Conservation (phyloP, 2,797 vertebrate genomes). For the Protonibea diacanthus region DNA sequence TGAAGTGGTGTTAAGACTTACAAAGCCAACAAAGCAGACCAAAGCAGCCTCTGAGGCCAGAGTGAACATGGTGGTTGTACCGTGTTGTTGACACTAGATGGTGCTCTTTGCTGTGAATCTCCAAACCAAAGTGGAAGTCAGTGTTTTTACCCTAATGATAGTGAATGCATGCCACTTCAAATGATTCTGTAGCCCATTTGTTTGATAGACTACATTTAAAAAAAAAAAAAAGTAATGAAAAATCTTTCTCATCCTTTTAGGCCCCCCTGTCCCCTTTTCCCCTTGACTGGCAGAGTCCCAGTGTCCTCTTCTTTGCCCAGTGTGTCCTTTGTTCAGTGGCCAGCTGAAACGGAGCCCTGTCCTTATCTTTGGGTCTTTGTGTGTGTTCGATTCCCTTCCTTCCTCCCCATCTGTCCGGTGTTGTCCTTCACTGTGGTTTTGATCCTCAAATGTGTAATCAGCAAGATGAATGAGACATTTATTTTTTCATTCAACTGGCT, state of each 20-base stretch:
- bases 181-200: neutral
- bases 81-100: constrained; percentile 63
- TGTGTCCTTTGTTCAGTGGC: constrained; percentile 45
- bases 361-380: constrained; percentile 48
- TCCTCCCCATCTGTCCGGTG: constrained; percentile 38
- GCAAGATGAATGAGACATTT: constrained; percentile 31
- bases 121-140: neutral
- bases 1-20: neutral
- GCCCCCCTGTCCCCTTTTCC: neutral
- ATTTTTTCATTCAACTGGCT: constrained; percentile 1
- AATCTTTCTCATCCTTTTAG: neutral
- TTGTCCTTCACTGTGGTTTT: constrained; percentile 27
- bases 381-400: constrained; percentile 39
- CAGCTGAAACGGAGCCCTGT: constrained; percentile 49
- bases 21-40: constrained; percentile 2
- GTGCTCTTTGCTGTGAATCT: constrained; percentile 55
- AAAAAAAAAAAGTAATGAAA: neutral
- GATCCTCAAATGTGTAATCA: constrained; percentile 23
- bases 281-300: constrained; percentile 23
- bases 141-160: neutral
- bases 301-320: constrained; percentile 25
- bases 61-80: constrained; percentile 14
- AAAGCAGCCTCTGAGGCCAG: too few relatives aligned
- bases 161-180: neutral
- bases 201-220: neutral